Evolutionary conservation across 2,888 invertebrate genomes (phyloP).

Genomic region (Elaeidobius kamerunicus): DNA sequence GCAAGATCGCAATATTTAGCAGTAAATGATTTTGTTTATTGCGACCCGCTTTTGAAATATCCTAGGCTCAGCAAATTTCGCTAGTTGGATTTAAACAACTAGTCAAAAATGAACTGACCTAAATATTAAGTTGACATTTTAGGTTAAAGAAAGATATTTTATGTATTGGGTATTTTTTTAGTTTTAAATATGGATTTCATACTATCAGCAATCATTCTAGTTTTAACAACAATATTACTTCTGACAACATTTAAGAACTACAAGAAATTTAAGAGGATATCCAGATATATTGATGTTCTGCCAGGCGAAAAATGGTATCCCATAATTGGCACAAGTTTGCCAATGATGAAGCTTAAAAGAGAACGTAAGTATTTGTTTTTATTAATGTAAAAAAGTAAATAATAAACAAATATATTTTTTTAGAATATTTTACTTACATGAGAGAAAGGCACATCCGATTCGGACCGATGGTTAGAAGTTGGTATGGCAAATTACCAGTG

Average conservation of each 20-base stretch:
- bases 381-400: no score
- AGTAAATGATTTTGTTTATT: no score
- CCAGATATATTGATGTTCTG: background rate
- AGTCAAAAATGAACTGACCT: no score
- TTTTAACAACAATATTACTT: background rate
- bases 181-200: background rate
- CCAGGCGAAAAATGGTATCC: conserved; percentile 1
- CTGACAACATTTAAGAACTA: background rate
- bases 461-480: conserved; percentile 18
- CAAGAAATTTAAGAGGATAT: background rate
- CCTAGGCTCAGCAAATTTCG: no score
- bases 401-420: no score
- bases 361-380: background rate
- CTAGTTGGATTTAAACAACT: no score
- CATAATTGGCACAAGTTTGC: background rate
- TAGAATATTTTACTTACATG: conserved; percentile 8
- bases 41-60: no score
- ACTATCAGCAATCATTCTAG: background rate
- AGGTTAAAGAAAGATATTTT: no score
- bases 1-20: no score
- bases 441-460: conserved; percentile 3
- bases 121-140: no score
- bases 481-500: conserved; percentile 10
- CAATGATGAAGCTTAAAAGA: background rate
- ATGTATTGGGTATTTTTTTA: no score